These are phyloP conservation scores for Salvator merianae DNA, from an alignment of 2,113 vertebrate genomes.

Conservation along the genomic window DNA sequence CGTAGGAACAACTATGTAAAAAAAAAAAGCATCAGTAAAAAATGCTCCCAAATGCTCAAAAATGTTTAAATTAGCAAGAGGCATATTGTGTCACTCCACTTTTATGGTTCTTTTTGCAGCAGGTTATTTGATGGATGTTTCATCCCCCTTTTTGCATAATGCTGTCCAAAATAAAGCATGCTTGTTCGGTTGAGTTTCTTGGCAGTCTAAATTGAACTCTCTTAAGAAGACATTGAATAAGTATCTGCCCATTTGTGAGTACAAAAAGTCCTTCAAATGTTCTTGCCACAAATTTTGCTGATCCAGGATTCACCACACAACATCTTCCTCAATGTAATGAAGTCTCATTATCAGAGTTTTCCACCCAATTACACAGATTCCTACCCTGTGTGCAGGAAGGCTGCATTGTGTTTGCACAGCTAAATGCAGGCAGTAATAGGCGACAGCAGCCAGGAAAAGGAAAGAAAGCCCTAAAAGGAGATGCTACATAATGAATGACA, in stretches of 20 bases:
- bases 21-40: neutral
- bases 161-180: neutral
- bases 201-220: neutral
- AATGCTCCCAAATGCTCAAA: neutral
- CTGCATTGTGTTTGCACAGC: neutral
- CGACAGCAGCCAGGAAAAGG: slow-evolving; percentile 10
- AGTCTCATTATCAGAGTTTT: slow-evolving; percentile 43
- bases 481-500: neutral
- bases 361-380: slow-evolving; percentile 39
- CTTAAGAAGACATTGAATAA: neutral
- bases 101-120: neutral
- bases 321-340: slow-evolving; percentile 30
- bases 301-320: neutral
- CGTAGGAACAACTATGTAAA: neutral
- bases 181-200: neutral
- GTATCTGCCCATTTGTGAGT: neutral
- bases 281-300: slow-evolving; percentile 28
- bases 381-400: neutral
- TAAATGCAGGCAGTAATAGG: slow-evolving; percentile 22
- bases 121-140: neutral
- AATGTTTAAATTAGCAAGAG: neutral
- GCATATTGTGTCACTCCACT: neutral
- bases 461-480: neutral
- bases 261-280: neutral
- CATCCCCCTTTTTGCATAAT: neutral